These are phyloP conservation scores for Apis dorsata DNA, from an alignment of 1,140 invertebrate species.

Conservation along the genomic window DNA sequence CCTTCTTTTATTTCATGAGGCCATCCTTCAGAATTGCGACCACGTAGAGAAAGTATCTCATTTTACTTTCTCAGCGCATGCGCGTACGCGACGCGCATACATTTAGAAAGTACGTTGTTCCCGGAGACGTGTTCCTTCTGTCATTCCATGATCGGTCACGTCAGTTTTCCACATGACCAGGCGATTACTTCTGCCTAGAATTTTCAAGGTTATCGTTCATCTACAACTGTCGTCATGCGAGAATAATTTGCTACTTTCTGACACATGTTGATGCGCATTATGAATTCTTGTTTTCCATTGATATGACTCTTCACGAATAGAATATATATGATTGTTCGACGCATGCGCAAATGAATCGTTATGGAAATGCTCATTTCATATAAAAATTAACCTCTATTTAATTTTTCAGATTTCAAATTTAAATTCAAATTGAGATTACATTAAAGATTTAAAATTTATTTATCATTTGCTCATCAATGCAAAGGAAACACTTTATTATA, in stretches of 20 bases:
- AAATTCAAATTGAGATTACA: neutral
- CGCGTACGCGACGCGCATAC: neutral
- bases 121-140: neutral
- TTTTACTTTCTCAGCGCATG: slow-evolving; percentile 25
- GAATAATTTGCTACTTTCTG: neutral
- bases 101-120: slow-evolving; percentile 24
- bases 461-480: too few relatives aligned
- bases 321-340: neutral
- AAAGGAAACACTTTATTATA: too few relatives aligned
- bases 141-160: neutral
- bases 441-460: too few relatives aligned
- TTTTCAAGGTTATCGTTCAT: slow-evolving; percentile 14
- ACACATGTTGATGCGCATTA: neutral
- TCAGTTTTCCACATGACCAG: neutral
- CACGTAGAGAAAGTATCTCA: slow-evolving; percentile 37
- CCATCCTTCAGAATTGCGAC: slow-evolving; percentile 1
- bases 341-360: neutral
- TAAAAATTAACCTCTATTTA: neutral
- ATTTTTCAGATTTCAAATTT: neutral
- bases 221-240: slow-evolving; percentile 1
- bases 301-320: neutral
- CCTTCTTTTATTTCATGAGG: neutral
- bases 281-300: neutral
- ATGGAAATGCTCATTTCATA: neutral
- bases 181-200: neutral